Evolutionary conservation across 1,140 invertebrate species (phyloP), one percentile per base, ranked within the genome.

Genomic region (Drosophila mayri): DNA sequence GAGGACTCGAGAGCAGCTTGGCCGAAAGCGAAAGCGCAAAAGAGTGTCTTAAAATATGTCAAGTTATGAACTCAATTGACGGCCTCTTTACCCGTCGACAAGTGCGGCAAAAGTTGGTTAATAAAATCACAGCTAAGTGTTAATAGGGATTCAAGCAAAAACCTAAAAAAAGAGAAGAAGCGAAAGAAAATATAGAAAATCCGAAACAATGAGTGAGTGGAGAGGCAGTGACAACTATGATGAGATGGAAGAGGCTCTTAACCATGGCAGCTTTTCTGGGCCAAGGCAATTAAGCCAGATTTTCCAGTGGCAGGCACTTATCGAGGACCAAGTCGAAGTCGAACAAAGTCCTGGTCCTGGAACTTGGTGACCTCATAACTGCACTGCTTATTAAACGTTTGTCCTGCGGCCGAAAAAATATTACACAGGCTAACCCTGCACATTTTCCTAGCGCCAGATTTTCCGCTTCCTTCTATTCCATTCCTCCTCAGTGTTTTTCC

Each of bases 361-460:
- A 60, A 65, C 54, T 72, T 54, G 52, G 35, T 54, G 47, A 60
- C 55, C 61, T 62, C 59, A 63, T 63, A 63, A 61, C 46, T 44
- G 40, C 30, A 54, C 43, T 64, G 83, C 79, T 84, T 80, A 68
- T 90, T 88, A 90, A 88, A 81, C 81, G 85, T 47, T 85, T 84
- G 79, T 67, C 76, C 80, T 59, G 80, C 59, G 81, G 85, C 68
- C 38, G 20, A 55, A 78, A 78, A 78, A 88, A 84, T 88, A 77
- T 81, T 78, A 78, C 85, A 70, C 61, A 74, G 67, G 75, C 68
- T 71, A 38, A 30, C 41, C 46, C 64, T 55, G 64, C n/a, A 54
- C 41, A 49, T 55, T 43, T 58, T 66, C 40, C n/a, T 58, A 32
- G 57, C 66, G 25, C 46, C 76, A 72, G 30, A 65, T 65, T 65